Evolutionary conservation across 2,888 invertebrate genomes (phyloP).

Genomic region (Hetaerina titia): DNA sequence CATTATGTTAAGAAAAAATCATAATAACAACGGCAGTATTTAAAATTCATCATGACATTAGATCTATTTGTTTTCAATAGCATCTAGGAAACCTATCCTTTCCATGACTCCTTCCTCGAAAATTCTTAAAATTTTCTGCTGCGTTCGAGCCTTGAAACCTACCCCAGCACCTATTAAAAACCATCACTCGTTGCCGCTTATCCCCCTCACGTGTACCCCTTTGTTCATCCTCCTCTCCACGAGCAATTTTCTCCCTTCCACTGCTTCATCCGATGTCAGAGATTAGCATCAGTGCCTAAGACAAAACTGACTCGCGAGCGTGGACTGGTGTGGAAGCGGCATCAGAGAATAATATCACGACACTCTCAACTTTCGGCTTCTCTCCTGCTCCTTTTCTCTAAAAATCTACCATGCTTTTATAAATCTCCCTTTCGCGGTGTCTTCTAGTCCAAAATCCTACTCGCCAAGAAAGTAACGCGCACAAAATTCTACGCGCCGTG

Average conservation of each 20-base stretch:
- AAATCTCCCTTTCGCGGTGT: neutral
- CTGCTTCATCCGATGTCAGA: neutral
- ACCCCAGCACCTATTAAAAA: neutral
- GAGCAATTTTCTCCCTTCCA: neutral
- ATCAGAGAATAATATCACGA: neutral
- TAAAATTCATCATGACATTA: no score
- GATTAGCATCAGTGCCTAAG: constrained; percentile 15
- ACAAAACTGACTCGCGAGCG: neutral
- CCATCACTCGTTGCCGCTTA: neutral
- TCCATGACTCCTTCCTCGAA: neutral
- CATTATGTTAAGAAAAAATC: no score
- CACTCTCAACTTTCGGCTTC: neutral
- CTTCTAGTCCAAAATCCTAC: neutral
- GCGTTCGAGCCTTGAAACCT: neutral
- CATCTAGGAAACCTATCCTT: neutral
- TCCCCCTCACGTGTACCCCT: neutral
- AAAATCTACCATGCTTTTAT: neutral
- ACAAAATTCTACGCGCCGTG: neutral
- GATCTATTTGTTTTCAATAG: no score
- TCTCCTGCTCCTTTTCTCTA: neutral
- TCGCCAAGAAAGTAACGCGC: neutral
- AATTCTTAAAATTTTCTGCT: neutral
- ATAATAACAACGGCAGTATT: no score
- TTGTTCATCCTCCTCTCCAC: neutral
- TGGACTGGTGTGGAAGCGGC: neutral